Conservation (phyloP, 2,888 invertebrate species). For the Eurytoma adleriae region DNA sequence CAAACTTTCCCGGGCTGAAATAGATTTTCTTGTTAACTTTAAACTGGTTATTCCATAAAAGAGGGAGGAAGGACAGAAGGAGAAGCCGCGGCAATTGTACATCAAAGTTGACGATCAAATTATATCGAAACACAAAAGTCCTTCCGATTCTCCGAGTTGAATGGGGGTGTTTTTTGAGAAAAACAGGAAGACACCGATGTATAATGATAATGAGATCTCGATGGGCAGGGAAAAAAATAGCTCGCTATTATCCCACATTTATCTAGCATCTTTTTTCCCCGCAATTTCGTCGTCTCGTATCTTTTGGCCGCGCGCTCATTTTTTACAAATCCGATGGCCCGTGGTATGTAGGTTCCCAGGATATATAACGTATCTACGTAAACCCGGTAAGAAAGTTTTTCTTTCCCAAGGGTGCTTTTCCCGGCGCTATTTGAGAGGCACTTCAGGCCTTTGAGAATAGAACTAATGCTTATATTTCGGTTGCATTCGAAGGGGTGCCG, state of each 20-base stretch:
- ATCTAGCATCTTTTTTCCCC: not conserved
- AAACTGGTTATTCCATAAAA: not conserved
- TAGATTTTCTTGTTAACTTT: no score
- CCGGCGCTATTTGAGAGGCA: slow-evolving; percentile 25
- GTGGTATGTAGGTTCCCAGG: not conserved
- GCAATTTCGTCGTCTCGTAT: not conserved
- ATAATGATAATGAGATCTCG: no score
- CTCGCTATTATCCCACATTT: not conserved
- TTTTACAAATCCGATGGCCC: slow-evolving; percentile 21
- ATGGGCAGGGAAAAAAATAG: not conserved
- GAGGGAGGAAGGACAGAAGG: not conserved
- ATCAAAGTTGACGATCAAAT: no score
- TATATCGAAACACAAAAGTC: no score
- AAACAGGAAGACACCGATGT: no score
- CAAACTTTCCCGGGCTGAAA: no score
- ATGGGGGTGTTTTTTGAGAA: no score
- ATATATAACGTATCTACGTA: not conserved
- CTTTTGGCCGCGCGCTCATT: not conserved
- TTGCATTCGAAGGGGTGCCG: slow-evolving; percentile 10
- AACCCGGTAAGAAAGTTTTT: slow-evolving; percentile 48
- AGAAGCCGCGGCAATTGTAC: no score
- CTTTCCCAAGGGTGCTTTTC: slow-evolving; percentile 51
- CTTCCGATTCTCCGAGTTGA: no score
- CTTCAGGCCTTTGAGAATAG: slow-evolving; percentile 51
- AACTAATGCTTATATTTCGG: slow-evolving; percentile 54